Evolutionary conservation across 2,797 vertebrate species (phyloP).

Genomic region (Bradypodion ventrale): DNA sequence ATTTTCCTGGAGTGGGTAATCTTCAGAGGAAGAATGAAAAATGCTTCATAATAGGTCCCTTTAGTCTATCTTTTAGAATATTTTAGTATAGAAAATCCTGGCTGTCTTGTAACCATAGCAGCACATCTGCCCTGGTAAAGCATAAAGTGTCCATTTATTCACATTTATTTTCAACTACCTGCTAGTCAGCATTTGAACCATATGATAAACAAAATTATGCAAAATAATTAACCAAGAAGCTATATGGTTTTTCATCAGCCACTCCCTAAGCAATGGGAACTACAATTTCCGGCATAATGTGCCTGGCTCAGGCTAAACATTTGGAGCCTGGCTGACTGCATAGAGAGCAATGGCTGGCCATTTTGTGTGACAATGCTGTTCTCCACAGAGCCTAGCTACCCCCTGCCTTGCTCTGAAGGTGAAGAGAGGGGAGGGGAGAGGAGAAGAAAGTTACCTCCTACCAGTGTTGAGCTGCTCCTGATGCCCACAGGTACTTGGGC

Average conservation of each 20-base stretch:
- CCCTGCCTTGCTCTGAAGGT: neutral
- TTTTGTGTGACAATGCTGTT: neutral
- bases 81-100: constrained; percentile 21
- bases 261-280: neutral
- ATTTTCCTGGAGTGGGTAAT: neutral
- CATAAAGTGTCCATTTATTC: constrained; percentile 1
- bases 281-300: neutral
- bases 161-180: neutral
- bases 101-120: constrained; percentile 20
- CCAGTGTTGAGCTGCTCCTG: no score
- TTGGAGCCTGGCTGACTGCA: neutral
- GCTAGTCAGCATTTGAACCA: constrained; percentile 14
- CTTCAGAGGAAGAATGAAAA: neutral
- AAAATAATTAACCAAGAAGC: neutral
- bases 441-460: neutral
- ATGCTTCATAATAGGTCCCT: constrained; percentile 5
- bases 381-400: no score
- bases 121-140: constrained; percentile 20
- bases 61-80: neutral
- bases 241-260: neutral
- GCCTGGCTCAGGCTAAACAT: neutral
- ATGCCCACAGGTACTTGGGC: no score
- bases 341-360: neutral
- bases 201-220: constrained; percentile 7
- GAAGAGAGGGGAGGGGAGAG: no score